Evolutionary conservation across 2,888 invertebrate species (phyloP).

Genomic region (Cheilosia variabilis): DNA sequence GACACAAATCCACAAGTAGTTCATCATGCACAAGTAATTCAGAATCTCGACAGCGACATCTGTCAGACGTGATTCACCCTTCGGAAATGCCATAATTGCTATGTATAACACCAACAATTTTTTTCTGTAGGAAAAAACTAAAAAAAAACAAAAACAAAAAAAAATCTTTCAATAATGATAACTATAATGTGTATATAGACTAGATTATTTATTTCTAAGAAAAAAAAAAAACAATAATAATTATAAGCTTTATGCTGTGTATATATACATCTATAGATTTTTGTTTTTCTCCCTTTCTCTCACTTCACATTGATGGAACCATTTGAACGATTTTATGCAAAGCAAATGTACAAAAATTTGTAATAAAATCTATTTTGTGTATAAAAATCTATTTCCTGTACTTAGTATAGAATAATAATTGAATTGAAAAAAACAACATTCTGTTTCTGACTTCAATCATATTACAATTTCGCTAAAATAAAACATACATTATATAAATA

Average conservation of each 20-base stretch:
- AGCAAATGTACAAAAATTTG: conserved; percentile 61
- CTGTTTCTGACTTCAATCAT: conserved; percentile 40
- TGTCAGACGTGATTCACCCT: background rate
- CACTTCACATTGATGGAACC: conserved; percentile 69
- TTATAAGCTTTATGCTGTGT: conserved; percentile 57
- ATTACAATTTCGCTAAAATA: conserved; percentile 68
- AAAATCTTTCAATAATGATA: conserved; percentile 38
- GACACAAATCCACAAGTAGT: too few relatives aligned
- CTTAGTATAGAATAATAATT: conserved; percentile 64
- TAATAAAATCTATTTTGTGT: conserved; percentile 71
- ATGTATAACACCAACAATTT: background rate
- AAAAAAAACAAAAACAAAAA: background rate
- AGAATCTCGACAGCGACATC: background rate
- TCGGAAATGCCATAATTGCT: background rate
- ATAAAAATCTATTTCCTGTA: conserved; percentile 73
- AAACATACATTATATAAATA: conserved; percentile 29
- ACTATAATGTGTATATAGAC: conserved; percentile 67
- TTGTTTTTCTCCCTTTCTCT: conserved; percentile 20
- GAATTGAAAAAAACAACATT: conserved; percentile 38
- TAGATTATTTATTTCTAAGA: conserved; percentile 72
- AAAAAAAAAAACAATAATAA: conserved; percentile 53
- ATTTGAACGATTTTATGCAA: conserved; percentile 51
- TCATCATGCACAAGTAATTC: background rate
- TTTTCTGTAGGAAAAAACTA: conserved; percentile 2
- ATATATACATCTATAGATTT: conserved; percentile 46